Base-by-base conservation (phyloP, 2,888 invertebrate species). In the Caenorhabditis sp. region DNA sequence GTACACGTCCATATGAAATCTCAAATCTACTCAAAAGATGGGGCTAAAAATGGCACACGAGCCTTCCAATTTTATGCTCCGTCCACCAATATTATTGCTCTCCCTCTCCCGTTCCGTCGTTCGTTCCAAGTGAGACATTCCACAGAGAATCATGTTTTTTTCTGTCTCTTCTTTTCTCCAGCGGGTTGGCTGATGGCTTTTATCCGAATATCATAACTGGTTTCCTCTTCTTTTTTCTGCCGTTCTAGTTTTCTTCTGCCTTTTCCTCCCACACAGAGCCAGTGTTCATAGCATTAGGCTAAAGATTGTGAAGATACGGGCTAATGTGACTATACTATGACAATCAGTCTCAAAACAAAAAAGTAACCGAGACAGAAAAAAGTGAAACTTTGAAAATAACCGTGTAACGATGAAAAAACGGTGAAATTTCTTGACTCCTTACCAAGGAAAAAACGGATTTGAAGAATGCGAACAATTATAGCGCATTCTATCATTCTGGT, bases 131-230 rank as follows among this genome's bases (percentile, higher is more conserved):
- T 72, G 51, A 51, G 37, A 22, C 35, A 60, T 60, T 60, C 61
- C 70, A 50, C 47, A 62, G 37, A 62, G 40, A n/a, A 56, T 64
- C 58, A 51, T 71, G 53, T 71, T 71, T 71, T n/a, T 55, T 44
- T 22, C 20, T 15, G 37, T 35, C 40, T 53, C 53, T 40, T 24
- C 32, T n/a, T n/a, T n/a, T 24, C 11, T 47, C 22, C 15, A 40
- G 11, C 44, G 58, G 56, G 37, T 65, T 64, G 40, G 58, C 50
- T 65, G 37, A 55, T 64, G 40, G 64, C 58, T 65, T 65, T 65
- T 74, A 58, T 58, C 51, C 51, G 18, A 50, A 37, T 58, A 72
- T 72, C 72, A 64, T 56, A 62, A 56, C 64, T 64, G 56, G 64
- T 58, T 65, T 47, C 58, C 37, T 58, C 35, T 60, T 20, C 32